Evolutionary conservation across 1,140 invertebrate genomes (phyloP).

Genomic region (Phymastichus coffea): DNA sequence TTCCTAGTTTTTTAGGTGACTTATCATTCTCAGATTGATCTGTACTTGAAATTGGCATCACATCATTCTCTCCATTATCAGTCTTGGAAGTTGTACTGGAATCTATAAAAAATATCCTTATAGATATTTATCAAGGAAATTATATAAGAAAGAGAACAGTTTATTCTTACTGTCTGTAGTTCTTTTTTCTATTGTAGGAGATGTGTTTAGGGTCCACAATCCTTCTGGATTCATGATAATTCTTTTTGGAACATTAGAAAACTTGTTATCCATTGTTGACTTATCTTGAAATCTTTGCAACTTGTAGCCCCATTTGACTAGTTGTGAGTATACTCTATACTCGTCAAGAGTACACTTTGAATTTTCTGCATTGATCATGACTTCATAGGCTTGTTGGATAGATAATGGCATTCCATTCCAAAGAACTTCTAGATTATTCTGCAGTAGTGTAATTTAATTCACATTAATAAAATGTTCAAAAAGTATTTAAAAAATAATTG

Average conservation of each 20-base stretch:
- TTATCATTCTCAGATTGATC: constrained; percentile 24
- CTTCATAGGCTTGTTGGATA: constrained; percentile 63
- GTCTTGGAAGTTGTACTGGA: background rate
- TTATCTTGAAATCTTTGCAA: constrained; percentile 47
- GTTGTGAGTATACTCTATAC: constrained; percentile 64
- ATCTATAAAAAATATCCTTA: background rate
- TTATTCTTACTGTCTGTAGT: constrained; percentile 21
- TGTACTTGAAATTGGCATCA: constrained; percentile 5
- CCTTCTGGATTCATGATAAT: constrained; percentile 49
- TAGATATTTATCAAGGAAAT: background rate
- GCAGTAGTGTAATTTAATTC: constrained; percentile 32
- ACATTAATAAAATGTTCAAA: background rate
- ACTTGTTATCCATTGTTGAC: constrained; percentile 20
- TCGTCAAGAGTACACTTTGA: constrained; percentile 56
- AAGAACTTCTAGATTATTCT: constrained; percentile 61
- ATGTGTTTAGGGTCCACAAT: constrained; percentile 30
- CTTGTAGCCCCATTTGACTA: constrained; percentile 61
- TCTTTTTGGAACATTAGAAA: constrained; percentile 35
- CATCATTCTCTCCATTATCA: constrained; percentile 20
- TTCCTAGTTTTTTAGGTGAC: constrained; percentile 39
- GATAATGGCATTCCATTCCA: constrained; percentile 61
- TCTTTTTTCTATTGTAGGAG: background rate
- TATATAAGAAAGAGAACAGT: background rate
- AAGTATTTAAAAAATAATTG: background rate
- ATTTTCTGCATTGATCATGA: constrained; percentile 54